Evolutionary conservation across 2,113 vertebrate genomes (phyloP).

Genomic region (Hystrix brachyura): DNA sequence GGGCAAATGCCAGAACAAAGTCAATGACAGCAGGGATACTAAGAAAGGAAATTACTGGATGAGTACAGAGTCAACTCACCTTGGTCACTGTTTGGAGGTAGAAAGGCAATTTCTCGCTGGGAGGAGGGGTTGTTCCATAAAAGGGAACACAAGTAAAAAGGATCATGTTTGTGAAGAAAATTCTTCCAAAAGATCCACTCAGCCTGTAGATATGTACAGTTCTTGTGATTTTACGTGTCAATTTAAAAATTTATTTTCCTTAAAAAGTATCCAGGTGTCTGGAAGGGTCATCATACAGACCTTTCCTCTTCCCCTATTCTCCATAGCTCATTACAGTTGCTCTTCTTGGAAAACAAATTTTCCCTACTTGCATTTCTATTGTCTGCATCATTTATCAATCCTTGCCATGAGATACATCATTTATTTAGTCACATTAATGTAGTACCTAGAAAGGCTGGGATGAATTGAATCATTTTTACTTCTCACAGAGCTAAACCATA

Average conservation of each 20-base stretch:
- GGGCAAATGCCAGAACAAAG: neutral
- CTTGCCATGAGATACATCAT: neutral
- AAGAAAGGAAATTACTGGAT: neutral
- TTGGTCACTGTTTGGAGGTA: neutral
- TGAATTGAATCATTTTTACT: constrained; percentile 27
- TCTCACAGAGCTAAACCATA: constrained; percentile 7
- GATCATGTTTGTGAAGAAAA: neutral
- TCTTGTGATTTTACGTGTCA: neutral
- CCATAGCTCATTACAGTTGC: neutral
- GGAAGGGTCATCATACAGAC: neutral
- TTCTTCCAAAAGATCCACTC: neutral
- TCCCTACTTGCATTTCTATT: neutral
- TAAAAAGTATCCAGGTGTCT: neutral
- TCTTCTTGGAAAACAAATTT: neutral
- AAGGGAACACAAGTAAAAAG: neutral
- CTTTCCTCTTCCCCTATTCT: neutral
- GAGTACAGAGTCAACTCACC: neutral
- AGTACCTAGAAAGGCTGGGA: neutral
- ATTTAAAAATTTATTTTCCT: neutral
- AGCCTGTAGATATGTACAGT: neutral
- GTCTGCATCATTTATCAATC: neutral
- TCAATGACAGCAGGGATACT: neutral
- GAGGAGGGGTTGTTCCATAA: neutral
- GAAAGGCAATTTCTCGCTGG: neutral
- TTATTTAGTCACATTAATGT: neutral